These are phyloP conservation scores for Nomada hirtipes DNA, from an alignment of 2,888 invertebrate genomes.

Conservation along the genomic window DNA sequence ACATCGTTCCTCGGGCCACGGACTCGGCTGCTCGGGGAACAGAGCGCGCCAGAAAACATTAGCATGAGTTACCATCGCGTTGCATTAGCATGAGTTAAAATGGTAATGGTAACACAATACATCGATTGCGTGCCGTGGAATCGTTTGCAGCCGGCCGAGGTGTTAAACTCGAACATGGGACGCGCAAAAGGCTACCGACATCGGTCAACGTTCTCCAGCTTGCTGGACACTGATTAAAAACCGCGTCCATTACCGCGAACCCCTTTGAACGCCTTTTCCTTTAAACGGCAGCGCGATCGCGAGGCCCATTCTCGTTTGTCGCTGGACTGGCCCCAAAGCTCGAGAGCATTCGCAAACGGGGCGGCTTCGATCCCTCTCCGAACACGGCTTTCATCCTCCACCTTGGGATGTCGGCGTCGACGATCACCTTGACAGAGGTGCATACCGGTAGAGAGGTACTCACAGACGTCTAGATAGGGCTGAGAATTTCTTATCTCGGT, in stretches of 20 bases:
- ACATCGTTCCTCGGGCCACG: constrained; percentile 71
- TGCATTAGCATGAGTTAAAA: constrained; percentile 69
- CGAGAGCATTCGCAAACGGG: not conserved
- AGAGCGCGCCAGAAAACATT: constrained; percentile 64
- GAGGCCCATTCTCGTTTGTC: too few relatives aligned
- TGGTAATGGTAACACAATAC: constrained; percentile 71
- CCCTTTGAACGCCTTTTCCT: not conserved
- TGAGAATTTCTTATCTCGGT: too few relatives aligned
- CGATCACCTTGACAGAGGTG: too few relatives aligned
- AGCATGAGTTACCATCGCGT: constrained; percentile 68
- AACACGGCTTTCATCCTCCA: too few relatives aligned
- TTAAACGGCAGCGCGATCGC: not conserved
- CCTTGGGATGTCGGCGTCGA: too few relatives aligned
- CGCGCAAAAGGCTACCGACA: constrained; percentile 20
- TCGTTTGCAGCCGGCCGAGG: constrained; percentile 31
- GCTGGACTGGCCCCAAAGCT: too few relatives aligned
- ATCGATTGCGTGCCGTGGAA: constrained; percentile 52
- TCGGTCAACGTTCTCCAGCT: constrained; percentile 16
- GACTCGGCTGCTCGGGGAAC: constrained; percentile 50
- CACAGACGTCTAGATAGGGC: too few relatives aligned
- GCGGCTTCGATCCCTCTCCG: too few relatives aligned
- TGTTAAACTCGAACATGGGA: constrained; percentile 41
- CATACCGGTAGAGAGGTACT: too few relatives aligned
- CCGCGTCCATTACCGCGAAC: not conserved
- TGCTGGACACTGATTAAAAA: constrained; percentile 18